These are phyloP conservation scores for Nematostella vectensis DNA, from an alignment of 92 coral and sea anemone genomes.

Conservation along the genomic window DNA sequence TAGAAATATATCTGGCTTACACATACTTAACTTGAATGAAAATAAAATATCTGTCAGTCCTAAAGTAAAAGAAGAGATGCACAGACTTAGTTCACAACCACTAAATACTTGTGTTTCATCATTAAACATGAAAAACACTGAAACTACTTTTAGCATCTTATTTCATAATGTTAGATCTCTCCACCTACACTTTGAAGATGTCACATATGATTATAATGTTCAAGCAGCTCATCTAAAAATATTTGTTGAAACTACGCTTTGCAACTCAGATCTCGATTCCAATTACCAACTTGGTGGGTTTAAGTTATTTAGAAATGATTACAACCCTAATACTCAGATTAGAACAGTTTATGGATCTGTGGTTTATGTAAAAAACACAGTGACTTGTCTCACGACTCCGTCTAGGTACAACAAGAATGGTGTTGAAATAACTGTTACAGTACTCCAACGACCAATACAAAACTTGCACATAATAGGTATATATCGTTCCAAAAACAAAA, in stretches of 20 bases:
- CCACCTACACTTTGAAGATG: slow-evolving; percentile 38
- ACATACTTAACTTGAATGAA: slow-evolving; percentile 56
- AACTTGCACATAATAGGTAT: slow-evolving; percentile 40
- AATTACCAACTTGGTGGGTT: slow-evolving; percentile 24
- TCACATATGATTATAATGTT: slow-evolving; percentile 26
- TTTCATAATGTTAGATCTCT: slow-evolving; percentile 62
- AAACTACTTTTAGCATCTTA: slow-evolving; percentile 9
- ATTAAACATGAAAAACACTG: slow-evolving; percentile 18
- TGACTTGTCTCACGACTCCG: slow-evolving; percentile 15
- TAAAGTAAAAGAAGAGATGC: slow-evolving; percentile 55
- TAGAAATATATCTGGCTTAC: slow-evolving; percentile 36
- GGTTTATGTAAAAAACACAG: slow-evolving; percentile 18
- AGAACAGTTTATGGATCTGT: slow-evolving; percentile 36
- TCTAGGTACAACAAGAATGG: slow-evolving; percentile 32
- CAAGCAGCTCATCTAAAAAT: slow-evolving; percentile 40
- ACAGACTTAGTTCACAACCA: slow-evolving; percentile 46
- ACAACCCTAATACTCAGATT: slow-evolving; percentile 9
- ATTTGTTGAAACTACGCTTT: slow-evolving; percentile 39
- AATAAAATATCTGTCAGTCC: slow-evolving; percentile 38
- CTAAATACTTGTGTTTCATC: slow-evolving; percentile 32
- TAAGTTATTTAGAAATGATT: slow-evolving; percentile 40
- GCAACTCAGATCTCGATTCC: slow-evolving; percentile 22
- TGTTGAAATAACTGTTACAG: slow-evolving; percentile 33
- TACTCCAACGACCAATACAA: slow-evolving; percentile 11
- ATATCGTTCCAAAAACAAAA: slow-evolving; percentile 41